These are phyloP conservation scores for Bombylius major DNA, from an alignment of 2,888 invertebrate species.

Conservation along the genomic window DNA sequence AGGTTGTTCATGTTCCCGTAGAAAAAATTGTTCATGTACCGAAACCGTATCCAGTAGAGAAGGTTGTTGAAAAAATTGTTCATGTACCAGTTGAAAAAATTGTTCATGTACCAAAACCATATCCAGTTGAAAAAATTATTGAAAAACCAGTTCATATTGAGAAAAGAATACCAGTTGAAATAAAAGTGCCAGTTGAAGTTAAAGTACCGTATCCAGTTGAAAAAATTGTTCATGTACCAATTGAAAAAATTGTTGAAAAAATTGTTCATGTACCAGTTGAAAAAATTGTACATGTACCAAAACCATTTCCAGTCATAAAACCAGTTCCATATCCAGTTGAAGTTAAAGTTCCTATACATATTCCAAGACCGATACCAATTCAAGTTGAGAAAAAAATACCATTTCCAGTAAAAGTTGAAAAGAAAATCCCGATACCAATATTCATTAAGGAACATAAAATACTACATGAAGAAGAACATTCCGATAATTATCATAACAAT, in stretches of 20 bases:
- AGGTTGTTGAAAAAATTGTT: slow-evolving; percentile 30
- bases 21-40: slow-evolving; percentile 46
- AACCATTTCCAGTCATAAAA: slow-evolving; percentile 36
- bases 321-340: slow-evolving; percentile 23
- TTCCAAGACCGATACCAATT: slow-evolving; percentile 20
- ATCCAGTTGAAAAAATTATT: slow-evolving; percentile 38
- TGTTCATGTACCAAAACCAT: slow-evolving; percentile 32
- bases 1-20: slow-evolving; percentile 34
- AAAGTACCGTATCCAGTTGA: slow-evolving; percentile 33
- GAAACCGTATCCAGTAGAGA: slow-evolving; percentile 36
- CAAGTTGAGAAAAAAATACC: slow-evolving; percentile 25
- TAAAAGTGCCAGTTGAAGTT: slow-evolving; percentile 21
- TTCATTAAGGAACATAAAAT: slow-evolving; percentile 32
- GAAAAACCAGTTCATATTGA: slow-evolving; percentile 21
- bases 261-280: slow-evolving; percentile 28
- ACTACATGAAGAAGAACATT: slow-evolving; percentile 35
- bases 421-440: slow-evolving; percentile 32
- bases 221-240: slow-evolving; percentile 29
- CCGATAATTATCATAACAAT: not conserved
- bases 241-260: slow-evolving; percentile 29
- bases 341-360: slow-evolving; percentile 33
- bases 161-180: slow-evolving; percentile 37
- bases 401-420: slow-evolving; percentile 20
- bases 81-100: slow-evolving; percentile 34
- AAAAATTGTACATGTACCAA: slow-evolving; percentile 38